A percentile compares a stretch with the other conserved stretches of the same genome.
phyloP scores from a whole-genome alignment of 2,113 vertebrate genomes.

The Austrofundulus limnaeus region DNA sequence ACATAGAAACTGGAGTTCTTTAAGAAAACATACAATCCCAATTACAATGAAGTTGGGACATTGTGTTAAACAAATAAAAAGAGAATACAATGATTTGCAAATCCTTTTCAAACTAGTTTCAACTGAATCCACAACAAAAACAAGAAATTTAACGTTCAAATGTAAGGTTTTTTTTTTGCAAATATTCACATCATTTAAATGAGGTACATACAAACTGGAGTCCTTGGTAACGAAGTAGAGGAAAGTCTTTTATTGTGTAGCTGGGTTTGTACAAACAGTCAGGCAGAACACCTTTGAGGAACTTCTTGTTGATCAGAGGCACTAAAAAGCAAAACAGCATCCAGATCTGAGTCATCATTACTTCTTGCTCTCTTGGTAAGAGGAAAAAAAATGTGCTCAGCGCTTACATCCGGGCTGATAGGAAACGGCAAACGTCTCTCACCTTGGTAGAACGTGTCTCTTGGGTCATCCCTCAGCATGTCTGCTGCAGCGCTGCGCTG shows the following conservation, averaged over 20 bases:
- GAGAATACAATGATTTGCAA: no score
- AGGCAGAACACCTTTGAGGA: slow-evolving; percentile 80
- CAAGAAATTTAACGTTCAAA: no score
- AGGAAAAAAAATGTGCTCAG: slow-evolving; percentile 13
- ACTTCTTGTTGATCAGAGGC: slow-evolving; percentile 81
- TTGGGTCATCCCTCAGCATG: slow-evolving; percentile 86
- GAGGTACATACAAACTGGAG: slow-evolving; percentile 94
- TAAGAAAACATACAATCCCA: no score
- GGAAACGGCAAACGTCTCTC: slow-evolving; percentile 41
- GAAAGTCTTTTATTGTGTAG: slow-evolving; percentile 85
- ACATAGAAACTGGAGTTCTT: slow-evolving; percentile 94
- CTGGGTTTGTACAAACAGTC: slow-evolving; percentile 89
- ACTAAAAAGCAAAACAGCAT: slow-evolving; percentile 73
- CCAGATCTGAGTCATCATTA: slow-evolving; percentile 16
- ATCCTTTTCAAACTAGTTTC: no score
- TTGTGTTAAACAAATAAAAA: no score
- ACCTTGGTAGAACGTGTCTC: slow-evolving; percentile 86
- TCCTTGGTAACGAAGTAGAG: slow-evolving; percentile 89
- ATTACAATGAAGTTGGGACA: no score
- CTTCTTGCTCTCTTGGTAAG: background rate
- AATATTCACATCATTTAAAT: no score
- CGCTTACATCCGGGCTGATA: background rate
- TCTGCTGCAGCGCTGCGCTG: slow-evolving; percentile 65
- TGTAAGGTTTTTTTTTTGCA: no score
- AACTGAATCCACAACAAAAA: no score